Evolutionary conservation across 2,113 vertebrate genomes (phyloP).

Genomic region (Natator depressus): DNA sequence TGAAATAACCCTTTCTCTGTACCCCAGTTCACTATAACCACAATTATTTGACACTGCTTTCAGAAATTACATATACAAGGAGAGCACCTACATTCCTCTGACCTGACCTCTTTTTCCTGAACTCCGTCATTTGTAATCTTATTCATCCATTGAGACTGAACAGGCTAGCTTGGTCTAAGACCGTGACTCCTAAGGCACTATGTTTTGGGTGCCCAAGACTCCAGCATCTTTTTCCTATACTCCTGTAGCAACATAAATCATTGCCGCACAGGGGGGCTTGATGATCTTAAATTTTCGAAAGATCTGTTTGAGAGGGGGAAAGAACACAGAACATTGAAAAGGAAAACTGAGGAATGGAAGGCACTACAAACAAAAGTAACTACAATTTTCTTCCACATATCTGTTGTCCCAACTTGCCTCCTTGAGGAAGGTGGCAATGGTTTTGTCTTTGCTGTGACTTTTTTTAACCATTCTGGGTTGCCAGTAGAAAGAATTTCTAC

Average conservation of each 20-base stretch:
- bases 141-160: background rate
- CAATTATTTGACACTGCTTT: background rate
- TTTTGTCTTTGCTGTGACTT: background rate
- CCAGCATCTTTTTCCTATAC: constrained; percentile 6
- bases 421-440: background rate
- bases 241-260: background rate
- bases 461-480: background rate
- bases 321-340: background rate
- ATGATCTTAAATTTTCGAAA: background rate
- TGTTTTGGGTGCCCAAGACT: background rate
- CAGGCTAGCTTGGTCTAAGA: background rate
- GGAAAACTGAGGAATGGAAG: background rate
- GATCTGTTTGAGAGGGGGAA: background rate
- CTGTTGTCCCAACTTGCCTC: background rate
- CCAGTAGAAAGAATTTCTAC: background rate
- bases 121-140: background rate
- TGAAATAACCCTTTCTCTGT: background rate
- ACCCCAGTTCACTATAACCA: rapidly evolving
- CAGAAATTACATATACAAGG: background rate
- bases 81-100: background rate
- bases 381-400: background rate
- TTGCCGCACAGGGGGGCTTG: background rate
- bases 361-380: background rate
- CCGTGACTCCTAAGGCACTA: background rate
- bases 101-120: rapidly evolving